Conservation (phyloP, 2,797 vertebrate species). For the Crocodylus rhombifer region DNA sequence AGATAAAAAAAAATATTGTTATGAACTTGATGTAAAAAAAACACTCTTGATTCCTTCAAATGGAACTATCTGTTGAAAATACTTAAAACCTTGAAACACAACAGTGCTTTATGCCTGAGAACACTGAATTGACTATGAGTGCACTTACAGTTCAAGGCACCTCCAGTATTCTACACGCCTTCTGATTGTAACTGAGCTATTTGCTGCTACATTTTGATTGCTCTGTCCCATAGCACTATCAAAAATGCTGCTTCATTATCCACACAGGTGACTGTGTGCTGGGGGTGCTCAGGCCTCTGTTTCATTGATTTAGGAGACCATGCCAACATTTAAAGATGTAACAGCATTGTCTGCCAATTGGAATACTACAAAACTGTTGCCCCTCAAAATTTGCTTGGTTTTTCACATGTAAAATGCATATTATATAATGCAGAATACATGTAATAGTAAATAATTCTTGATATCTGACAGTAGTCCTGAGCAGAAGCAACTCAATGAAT, state of each 20-base stretch:
- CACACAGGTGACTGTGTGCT: background rate
- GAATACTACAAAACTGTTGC: background rate
- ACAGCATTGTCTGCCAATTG: background rate
- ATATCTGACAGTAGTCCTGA: background rate
- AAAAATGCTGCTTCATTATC: background rate
- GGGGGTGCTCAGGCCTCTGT: background rate
- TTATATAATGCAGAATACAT: no score
- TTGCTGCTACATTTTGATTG: background rate
- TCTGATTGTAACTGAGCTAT: background rate
- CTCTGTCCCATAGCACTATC: background rate
- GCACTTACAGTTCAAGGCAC: background rate
- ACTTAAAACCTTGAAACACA: background rate
- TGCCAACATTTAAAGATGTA: background rate
- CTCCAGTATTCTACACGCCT: background rate
- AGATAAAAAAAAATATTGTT: slow-evolving; percentile 11
- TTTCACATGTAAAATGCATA: background rate
- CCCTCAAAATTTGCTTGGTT: background rate
- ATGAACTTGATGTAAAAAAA: background rate
- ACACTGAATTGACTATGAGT: background rate
- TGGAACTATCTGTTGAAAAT: background rate
- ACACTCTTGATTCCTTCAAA: background rate
- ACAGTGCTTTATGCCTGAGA: background rate
- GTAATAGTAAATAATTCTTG: background rate
- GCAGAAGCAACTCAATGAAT: background rate
- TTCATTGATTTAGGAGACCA: background rate